Evolutionary conservation across 37 sponge, comb jelly and placozoan species (phyloP).

Genomic region (Chondrosia reniformis): DNA sequence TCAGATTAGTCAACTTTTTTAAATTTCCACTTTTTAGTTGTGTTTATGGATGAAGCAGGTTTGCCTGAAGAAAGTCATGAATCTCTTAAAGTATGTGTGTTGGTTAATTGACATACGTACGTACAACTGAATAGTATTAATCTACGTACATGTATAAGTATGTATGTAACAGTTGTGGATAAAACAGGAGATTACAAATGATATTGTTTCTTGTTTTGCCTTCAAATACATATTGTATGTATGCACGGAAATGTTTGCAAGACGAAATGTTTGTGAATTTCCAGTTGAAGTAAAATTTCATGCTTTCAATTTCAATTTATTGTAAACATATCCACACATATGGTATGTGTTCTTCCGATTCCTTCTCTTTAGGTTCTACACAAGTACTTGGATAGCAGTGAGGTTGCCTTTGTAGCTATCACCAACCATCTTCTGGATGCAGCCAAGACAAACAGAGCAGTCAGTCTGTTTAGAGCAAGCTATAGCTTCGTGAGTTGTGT

Average conservation of each 20-base stretch:
- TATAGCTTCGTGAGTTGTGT: not conserved
- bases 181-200: too few species aligned
- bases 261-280: too few species aligned
- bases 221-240: too few species aligned
- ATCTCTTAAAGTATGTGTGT: constrained; percentile 31
- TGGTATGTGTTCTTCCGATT: too few species aligned
- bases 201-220: too few species aligned
- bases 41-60: constrained; percentile 64
- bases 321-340: not conserved
- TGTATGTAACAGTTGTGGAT: too few species aligned
- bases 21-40: constrained; percentile 10
- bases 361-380: constrained; percentile 59
- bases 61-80: constrained; percentile 43
- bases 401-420: constrained; percentile 91
- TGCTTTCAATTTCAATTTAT: not conserved
- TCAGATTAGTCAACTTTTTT: not conserved
- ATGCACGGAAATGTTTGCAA: too few species aligned
- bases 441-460: constrained; percentile 88
- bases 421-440: constrained; percentile 91
- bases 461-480: constrained; percentile 81
- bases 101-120: too few species aligned
- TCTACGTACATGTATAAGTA: too few species aligned
- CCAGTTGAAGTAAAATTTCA: too few species aligned
- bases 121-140: too few species aligned
- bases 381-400: constrained; percentile 76